Evolutionary conservation across 2,113 vertebrate species (phyloP), one percentile per base, ranked within the genome.

Genomic region (Charina bottae): DNA sequence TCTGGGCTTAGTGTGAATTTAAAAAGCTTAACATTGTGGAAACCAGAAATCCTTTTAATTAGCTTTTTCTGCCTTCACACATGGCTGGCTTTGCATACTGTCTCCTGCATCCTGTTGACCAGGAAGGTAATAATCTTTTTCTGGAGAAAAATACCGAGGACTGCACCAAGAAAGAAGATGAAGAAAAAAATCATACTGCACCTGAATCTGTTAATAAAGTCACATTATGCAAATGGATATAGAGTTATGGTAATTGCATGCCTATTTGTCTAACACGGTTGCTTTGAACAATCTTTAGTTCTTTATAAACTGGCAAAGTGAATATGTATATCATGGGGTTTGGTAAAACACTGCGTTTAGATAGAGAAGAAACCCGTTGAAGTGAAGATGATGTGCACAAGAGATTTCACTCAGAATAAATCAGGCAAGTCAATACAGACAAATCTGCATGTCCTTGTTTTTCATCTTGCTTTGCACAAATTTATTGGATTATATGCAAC

Each of bases 261-360:
- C 68, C 55, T 83, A 62, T 92, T 89, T 92, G 87, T 83, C 86
- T 83, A 92, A 88, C 91, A 60, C 7, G 86, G 49, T 87, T 89
- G 68, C 87, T 62, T 37, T 83, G 91, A 92, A 92, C 68, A 53
- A 62, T 92, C 87, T 92, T 88, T 54, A 54, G 68, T 78, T 60
- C 68, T 84, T 89, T 12, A 26, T 59, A 62, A 89, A 83, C 33
- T 60, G 72, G 72, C 28, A 92, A 91, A 88, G 87, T 37, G 55
- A 92, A 92, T 83, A 83, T 88, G 87, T 84, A 37, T 89, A 83
- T 83, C 72, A 3, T 62, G 91, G 84, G 90, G 60, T 68, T 87
- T 91, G 84, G 60, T 53, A 83, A 92, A 92, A 83, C 56, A 28
- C 12, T 17, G 56, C 42, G 37, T 92, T 92, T 60, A 88, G 91